Evolutionary conservation across 2,113 vertebrate genomes (phyloP).

Genomic region (Bubalus kerabau): DNA sequence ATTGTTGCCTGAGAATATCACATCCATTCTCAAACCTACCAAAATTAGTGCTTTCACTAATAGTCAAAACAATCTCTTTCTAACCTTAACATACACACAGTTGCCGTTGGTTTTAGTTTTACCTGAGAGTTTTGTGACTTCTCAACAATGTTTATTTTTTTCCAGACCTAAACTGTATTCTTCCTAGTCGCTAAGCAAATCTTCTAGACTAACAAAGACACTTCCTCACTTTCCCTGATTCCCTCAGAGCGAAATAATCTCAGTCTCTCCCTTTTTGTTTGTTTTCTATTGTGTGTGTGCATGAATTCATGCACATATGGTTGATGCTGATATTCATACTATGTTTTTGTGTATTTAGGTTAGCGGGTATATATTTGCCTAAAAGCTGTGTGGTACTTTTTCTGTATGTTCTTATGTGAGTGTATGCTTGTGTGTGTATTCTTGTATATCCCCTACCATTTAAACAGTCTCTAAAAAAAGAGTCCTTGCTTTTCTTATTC

Average conservation of each 20-base stretch:
- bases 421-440: not conserved
- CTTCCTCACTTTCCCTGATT: not conserved
- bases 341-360: not conserved
- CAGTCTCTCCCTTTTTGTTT: not conserved
- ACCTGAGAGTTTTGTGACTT: not conserved
- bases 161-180: not conserved
- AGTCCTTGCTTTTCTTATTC: not conserved
- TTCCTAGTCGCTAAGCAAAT: not conserved
- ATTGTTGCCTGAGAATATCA: not conserved
- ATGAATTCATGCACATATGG: accelerated
- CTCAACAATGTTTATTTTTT: not conserved
- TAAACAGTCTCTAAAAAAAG: not conserved
- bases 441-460: not conserved
- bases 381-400: not conserved
- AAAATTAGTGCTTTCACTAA: not conserved
- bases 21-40: not conserved
- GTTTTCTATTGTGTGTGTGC: not conserved
- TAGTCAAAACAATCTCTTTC: not conserved
- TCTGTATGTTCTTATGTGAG: not conserved
- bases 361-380: not conserved
- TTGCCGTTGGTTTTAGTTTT: not conserved
- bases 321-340: not conserved
- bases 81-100: not conserved
- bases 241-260: not conserved
- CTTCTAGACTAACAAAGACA: not conserved